These are phyloP conservation scores for Sternotherus odoratus DNA, from an alignment of 2,797 vertebrate species.

Conservation along the genomic window DNA sequence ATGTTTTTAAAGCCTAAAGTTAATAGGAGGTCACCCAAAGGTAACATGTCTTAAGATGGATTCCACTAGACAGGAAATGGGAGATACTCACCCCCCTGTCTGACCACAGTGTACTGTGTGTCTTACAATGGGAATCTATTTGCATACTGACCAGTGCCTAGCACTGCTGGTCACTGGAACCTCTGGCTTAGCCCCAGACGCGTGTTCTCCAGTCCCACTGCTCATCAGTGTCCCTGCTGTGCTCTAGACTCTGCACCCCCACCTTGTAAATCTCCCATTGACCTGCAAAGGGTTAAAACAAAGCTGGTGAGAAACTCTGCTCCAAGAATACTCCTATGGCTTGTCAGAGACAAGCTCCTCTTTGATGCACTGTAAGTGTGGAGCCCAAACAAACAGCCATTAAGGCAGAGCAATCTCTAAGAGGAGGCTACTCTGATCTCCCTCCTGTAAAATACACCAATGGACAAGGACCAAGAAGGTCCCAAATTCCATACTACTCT, in stretches of 20 bases:
- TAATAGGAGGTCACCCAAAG: not conserved
- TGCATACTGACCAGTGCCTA: not conserved
- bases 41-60: not conserved
- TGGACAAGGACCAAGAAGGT: not conserved
- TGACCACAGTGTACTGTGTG: not conserved
- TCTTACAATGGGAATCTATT: not conserved
- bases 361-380: accelerated
- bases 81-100: not conserved
- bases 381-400: not conserved
- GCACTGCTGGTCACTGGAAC: not conserved
- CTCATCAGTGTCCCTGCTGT: not conserved
- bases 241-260: not conserved
- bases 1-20: not conserved
- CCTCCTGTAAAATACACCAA: not conserved
- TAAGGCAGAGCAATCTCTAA: not conserved
- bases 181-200: not conserved
- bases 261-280: not conserved
- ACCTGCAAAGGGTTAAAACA: not conserved
- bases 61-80: not conserved
- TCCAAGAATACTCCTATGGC: not conserved
- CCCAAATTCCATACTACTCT: not conserved
- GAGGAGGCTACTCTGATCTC: not conserved
- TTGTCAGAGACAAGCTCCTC: accelerated
- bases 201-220: not conserved
- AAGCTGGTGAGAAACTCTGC: not conserved